Base-by-base conservation (phyloP, 1,140 invertebrate genomes). In the Euborellia annulipes region DNA sequence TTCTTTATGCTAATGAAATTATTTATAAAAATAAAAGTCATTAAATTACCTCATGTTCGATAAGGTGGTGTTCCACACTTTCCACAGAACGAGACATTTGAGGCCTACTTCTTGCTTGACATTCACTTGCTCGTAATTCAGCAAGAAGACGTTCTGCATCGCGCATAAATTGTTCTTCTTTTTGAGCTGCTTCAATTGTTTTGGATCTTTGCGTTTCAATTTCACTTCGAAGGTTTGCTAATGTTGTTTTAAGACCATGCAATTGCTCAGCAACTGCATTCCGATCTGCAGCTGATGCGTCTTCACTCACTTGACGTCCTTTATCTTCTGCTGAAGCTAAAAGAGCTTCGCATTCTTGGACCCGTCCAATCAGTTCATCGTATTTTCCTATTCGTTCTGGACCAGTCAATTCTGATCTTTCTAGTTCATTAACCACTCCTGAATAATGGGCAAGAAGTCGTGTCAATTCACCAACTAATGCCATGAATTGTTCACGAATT, bases 301-400 rank as follows among this genome's bases (percentile, higher is more conserved):
- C 90, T 1, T 78, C 76, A 7, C 84, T 83, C 19, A 95, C 91
- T 59, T 88, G 84, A 57, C 88, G 83, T 1, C 87, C 90, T 64
- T 92, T 93, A 54, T 94, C 89, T 17, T 77, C 79, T 0, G 89
- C 86, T 17, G 81, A 78, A 1, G 84, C 81, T 7, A 93, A 61
- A 8, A 81, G 67, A n/a, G 84, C 87, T 59, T 94, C 88, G 59
- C 82, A 87, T 56, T 86, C 82, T 63, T 88, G 84, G 19, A 73
- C 58, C 4, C 23, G 23, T 6, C 23, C 23, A 37, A 88, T 87
- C 17, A 73, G 76, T 52, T 88, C 82, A 59, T 90, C 80, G 52
- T 91, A 93, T 47, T 79, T 77, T 52, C 84, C 82, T 34, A 95
- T 85, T 59, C 91, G 91, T 27, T 90, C 85, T 58, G 87, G 78